Evolutionary conservation across 2,888 invertebrate species (phyloP), one percentile per base, ranked within the genome.

Genomic region (Anthrax anthrax): DNA sequence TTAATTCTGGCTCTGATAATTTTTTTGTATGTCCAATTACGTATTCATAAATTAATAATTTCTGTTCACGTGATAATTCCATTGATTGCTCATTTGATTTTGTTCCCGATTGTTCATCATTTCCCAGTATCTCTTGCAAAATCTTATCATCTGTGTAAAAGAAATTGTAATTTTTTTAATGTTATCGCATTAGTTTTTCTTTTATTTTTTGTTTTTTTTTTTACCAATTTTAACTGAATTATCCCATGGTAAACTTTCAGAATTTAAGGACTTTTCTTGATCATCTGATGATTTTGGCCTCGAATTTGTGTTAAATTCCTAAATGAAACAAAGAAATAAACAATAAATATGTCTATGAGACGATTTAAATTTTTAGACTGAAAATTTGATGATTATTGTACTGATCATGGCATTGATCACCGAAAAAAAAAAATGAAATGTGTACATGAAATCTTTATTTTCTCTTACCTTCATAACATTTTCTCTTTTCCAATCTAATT

Each of bases 11-110:
- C 43, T 60, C 58, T 6, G 54, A 46, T 2, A 52, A 48, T 29
- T 57, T 55, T 32, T 50, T 49, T 1, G 61, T 60, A 23, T 55
- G 50, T 16, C 51, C 37, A 12, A 63, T 39, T 2, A 60, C 57
- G 50, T 64, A 54, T 36, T 65, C 57, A 46, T 66, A 65, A 16
- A 67, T 44, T 2, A 51, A 44, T 8, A 60, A 51, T 48, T 60
- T 60, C 37, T 67, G 52, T 4, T 55, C 46, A 1, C 57, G 50
- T 2, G 46, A 56, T 32, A 57, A 63, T 42, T 56, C 56, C 0
- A 50, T 9, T n/a, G n/a, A n/a, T 43, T 64, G 62, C 5, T 51
- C 60, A 3, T 52, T 43, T 1, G 57, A 56, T 29, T 56, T 52
- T 14, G 47, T n/a, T 1, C 41, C 47, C 1, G 42, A 39, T 12